Conservation (phyloP, 2,888 invertebrate species). For the Eurois occulta region DNA sequence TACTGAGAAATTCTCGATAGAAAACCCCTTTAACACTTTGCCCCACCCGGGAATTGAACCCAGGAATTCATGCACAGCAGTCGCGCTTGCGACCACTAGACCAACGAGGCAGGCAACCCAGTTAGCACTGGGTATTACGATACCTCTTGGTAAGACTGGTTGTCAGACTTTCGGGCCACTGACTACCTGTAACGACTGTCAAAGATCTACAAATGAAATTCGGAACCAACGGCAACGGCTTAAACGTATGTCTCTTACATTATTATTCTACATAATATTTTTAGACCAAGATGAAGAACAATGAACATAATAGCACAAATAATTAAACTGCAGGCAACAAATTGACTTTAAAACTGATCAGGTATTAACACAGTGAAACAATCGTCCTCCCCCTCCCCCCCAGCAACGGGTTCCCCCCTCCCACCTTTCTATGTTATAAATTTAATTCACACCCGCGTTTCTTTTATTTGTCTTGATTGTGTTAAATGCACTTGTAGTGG, state of each 20-base stretch:
- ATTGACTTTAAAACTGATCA: conserved; percentile 28
- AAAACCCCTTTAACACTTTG: no score
- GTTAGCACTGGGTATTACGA: neutral
- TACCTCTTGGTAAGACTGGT: no score
- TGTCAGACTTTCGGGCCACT: no score
- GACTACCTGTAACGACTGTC: neutral
- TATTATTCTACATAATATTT: neutral
- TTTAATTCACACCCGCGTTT: conserved; percentile 70
- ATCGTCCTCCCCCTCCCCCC: neutral
- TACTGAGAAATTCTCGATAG: no score
- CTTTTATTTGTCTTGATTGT: conserved; percentile 70
- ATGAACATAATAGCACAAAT: neutral
- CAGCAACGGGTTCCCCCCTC: conserved; percentile 23
- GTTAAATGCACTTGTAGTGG: conserved; percentile 67
- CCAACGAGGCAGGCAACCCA: neutral
- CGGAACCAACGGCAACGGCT: neutral
- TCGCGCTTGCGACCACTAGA: no score
- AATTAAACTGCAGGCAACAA: conserved; percentile 4
- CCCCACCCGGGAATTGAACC: no score
- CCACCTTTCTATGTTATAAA: conserved; percentile 69
- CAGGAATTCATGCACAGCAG: no score
- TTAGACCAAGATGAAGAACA: neutral
- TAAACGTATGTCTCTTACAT: neutral
- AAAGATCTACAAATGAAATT: neutral
- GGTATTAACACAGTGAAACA: conserved; percentile 19